Base-by-base conservation (phyloP, 1,140 invertebrate genomes). In the Melanaphis sacchari region DNA sequence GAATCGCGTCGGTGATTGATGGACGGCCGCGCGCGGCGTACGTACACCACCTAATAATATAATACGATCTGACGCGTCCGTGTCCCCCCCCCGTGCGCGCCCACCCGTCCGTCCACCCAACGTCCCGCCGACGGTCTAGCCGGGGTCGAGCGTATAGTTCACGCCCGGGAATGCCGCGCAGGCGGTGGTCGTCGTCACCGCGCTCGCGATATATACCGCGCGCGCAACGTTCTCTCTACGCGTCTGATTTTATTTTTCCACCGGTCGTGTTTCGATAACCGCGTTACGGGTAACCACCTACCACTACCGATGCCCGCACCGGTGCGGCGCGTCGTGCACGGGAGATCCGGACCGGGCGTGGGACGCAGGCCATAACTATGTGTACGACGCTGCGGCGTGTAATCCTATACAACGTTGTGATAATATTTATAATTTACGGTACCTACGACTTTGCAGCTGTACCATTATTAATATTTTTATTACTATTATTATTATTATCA, bases 1-100 rank as follows among this genome's bases (percentile, higher is more conserved):
- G 59, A 76, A 52, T 31, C 31, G 59, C 76, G 54, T 24, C 91
- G n/a, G 91, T 92, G 91, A 92, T 92, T 92, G 91, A 92, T 92
- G 91, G 81, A 92, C 38, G 91, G n/a, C 36, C 26, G 54, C 49
- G 22, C 26, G 54, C 49, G 22, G 43, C 46, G 31, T 40, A 38
- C 24, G 26, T 31, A 41, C 15, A 43, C 43, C 84, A 18, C 41
- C 26, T 41, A 26, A 43, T 40, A 82, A 38, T 82, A 82, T 82
- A 82, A 82, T 38, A 87, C 41, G 82, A 26, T 40, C 26, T 84
- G 24, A 84, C n/a, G 59, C 5, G 91, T 40, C 22, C n/a, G 38
- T 38, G 38, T 11, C n/a, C 89, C 43, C 85, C 0, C 5, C 87
- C 36, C n/a, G n/a, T n/a, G n/a, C 22, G 24, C 31, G 0, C 59